Percentiles rank a stretch among this genome's conserved stretches.
These are phyloP conservation scores for Oryctes rhinoceros DNA, from an alignment of 1,140 invertebrate species.

Conservation along the genomic window DNA sequence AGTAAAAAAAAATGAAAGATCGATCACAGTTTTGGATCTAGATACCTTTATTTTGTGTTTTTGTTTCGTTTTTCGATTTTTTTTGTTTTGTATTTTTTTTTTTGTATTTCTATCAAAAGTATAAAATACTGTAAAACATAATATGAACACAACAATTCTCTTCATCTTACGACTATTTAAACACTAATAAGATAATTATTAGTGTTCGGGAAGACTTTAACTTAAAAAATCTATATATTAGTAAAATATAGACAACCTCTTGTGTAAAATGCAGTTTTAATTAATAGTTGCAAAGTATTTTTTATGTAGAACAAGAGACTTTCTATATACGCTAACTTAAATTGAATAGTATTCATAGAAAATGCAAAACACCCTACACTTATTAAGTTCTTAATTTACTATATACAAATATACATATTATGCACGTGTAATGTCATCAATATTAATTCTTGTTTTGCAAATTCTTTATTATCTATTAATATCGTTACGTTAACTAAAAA, in stretches of 20 bases:
- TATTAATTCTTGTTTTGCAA: constrained; percentile 18
- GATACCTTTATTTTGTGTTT: constrained; percentile 51
- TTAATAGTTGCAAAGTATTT: constrained; percentile 25
- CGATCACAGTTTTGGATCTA: constrained; percentile 26
- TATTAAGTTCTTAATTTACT: constrained; percentile 1
- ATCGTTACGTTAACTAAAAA: constrained; percentile 10
- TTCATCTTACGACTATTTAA: constrained; percentile 57
- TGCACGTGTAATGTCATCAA: neutral
- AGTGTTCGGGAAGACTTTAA: constrained; percentile 53
- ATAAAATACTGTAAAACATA: constrained; percentile 62
- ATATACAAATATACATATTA: constrained; percentile 1
- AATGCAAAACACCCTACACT: constrained; percentile 16
- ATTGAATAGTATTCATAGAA: constrained; percentile 20
- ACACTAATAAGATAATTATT: constrained; percentile 36
- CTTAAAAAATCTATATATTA: constrained; percentile 35
- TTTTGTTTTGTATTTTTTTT: constrained; percentile 40
- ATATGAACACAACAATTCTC: constrained; percentile 62
- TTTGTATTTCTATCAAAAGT: constrained; percentile 58
- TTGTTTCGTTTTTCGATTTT: constrained; percentile 48
- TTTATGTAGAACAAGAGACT: constrained; percentile 22
- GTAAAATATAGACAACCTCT: constrained; percentile 25
- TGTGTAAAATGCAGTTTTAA: constrained; percentile 22
- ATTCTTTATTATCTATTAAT: constrained; percentile 29
- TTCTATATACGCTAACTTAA: constrained; percentile 23
- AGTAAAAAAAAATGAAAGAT: neutral